These are phyloP conservation scores for Nannobrachium achirus DNA, from an alignment of 2,113 vertebrate species.

Conservation along the genomic window DNA sequence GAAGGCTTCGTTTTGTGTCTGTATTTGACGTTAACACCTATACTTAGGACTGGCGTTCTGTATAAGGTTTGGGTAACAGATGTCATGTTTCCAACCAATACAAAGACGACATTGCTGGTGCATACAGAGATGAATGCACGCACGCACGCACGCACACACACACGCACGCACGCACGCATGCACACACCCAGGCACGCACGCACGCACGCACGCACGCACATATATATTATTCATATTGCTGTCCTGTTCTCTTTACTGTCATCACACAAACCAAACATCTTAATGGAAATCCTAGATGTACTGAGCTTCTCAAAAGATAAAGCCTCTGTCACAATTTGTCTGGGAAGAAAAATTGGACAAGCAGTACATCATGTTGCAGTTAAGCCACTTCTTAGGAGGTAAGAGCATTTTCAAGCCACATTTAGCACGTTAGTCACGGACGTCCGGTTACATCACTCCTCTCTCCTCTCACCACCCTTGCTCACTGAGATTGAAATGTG, in stretches of 20 bases:
- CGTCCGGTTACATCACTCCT: too few species aligned
- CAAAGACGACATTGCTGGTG: too few species aligned
- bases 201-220: too few species aligned
- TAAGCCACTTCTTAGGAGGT: background rate
- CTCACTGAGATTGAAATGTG: background rate
- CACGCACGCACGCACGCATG: too few species aligned
- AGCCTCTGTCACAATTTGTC: slow-evolving; percentile 22
- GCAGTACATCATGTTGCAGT: background rate
- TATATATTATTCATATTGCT: slow-evolving; percentile 40
- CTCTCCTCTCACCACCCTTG: background rate
- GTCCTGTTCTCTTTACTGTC: slow-evolving; percentile 49
- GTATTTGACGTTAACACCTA: too few species aligned
- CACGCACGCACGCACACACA: too few species aligned
- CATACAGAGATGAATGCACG: too few species aligned
- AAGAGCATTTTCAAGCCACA: background rate
- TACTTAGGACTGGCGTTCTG: too few species aligned
- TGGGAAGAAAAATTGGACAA: slow-evolving; percentile 6
- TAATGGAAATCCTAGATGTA: background rate
- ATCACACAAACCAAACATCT: slow-evolving; percentile 7
- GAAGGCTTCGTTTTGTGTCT: too few species aligned
- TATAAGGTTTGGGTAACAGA: too few species aligned
- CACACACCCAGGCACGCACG: too few species aligned
- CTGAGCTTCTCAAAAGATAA: slow-evolving; percentile 24
- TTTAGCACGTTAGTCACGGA: slow-evolving; percentile 20
- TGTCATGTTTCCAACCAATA: too few species aligned